These are phyloP conservation scores for Solenodon paradoxus DNA, from an alignment of 2,113 vertebrate genomes.

Conservation along the genomic window DNA sequence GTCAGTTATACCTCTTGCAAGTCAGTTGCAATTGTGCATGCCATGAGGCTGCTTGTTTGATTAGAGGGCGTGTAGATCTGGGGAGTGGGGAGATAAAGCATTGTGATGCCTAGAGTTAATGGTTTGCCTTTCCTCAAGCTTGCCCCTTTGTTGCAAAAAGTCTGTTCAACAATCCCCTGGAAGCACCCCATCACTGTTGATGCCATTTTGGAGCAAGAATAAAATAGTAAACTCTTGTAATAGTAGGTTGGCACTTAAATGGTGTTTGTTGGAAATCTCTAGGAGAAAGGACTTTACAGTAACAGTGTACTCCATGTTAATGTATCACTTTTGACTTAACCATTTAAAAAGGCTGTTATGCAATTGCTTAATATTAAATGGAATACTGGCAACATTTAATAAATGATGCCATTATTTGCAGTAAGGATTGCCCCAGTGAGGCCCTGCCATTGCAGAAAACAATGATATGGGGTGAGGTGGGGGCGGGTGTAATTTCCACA, in stretches of 20 bases:
- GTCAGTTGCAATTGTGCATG: constrained; percentile 49
- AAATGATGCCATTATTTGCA: constrained; percentile 19
- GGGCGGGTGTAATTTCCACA: background rate
- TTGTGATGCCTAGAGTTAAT: background rate
- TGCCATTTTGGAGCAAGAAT: constrained; percentile 75
- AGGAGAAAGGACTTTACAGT: constrained; percentile 20
- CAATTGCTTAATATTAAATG: constrained; percentile 68
- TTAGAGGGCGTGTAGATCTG: constrained; percentile 49
- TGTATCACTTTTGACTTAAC: constrained; percentile 49
- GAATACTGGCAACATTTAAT: constrained; percentile 55
- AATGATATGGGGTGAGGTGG: background rate
- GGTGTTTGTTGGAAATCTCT: constrained; percentile 58
- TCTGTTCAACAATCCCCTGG: constrained; percentile 71
- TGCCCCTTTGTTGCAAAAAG: constrained; percentile 54
- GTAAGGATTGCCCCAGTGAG: constrained; percentile 48
- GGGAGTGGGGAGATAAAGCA: constrained; percentile 50
- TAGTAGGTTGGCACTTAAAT: constrained; percentile 56
- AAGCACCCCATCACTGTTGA: constrained; percentile 74
- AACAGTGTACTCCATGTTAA: background rate
- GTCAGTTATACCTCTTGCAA: constrained; percentile 60
- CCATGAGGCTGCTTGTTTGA: constrained; percentile 71
- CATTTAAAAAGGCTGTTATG: constrained; percentile 39
- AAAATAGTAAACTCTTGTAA: constrained; percentile 78
- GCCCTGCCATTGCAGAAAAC: background rate
- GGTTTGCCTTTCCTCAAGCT: constrained; percentile 66